Evolutionary conservation across 2,797 vertebrate species (phyloP).

Genomic region (Tauraco hartlaubi): DNA sequence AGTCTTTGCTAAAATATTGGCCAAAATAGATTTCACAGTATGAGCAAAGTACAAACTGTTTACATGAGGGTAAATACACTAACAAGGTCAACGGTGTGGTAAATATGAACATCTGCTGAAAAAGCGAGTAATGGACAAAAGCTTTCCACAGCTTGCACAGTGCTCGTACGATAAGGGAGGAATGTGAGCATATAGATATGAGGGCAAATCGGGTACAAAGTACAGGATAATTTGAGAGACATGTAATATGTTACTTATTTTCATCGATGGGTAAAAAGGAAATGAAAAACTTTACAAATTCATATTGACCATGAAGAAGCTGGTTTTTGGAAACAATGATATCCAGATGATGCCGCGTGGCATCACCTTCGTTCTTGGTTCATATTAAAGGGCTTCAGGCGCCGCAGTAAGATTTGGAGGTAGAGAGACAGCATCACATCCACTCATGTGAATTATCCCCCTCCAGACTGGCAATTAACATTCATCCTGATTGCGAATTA

Average conservation of each 20-base stretch:
- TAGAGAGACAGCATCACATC: not conserved
- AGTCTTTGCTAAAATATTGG: not conserved
- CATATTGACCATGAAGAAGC: not conserved
- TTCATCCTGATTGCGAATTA: not conserved
- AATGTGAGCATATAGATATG: not conserved
- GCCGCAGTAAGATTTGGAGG: not conserved
- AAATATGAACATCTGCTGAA: slow-evolving; percentile 30
- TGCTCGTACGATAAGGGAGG: accelerated
- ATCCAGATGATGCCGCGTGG: accelerated
- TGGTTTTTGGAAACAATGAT: not conserved
- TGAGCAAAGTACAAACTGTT: not conserved
- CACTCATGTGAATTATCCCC: not conserved
- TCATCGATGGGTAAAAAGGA: not conserved
- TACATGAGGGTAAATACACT: not conserved
- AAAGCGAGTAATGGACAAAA: not conserved
- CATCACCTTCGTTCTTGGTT: not conserved
- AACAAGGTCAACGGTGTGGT: slow-evolving; percentile 28
- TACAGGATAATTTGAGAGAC: not conserved
- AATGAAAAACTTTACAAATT: not conserved
- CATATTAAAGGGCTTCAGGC: not conserved
- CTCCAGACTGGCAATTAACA: not conserved
- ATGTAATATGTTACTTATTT: not conserved
- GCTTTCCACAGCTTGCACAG: not conserved
- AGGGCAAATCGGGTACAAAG: not conserved
- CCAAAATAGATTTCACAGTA: not conserved